Percentiles rank a stretch among this genome's conserved stretches.
phyloP scores from a whole-genome alignment of 2,797 vertebrate genomes.

The Xenopus petersii region DNA sequence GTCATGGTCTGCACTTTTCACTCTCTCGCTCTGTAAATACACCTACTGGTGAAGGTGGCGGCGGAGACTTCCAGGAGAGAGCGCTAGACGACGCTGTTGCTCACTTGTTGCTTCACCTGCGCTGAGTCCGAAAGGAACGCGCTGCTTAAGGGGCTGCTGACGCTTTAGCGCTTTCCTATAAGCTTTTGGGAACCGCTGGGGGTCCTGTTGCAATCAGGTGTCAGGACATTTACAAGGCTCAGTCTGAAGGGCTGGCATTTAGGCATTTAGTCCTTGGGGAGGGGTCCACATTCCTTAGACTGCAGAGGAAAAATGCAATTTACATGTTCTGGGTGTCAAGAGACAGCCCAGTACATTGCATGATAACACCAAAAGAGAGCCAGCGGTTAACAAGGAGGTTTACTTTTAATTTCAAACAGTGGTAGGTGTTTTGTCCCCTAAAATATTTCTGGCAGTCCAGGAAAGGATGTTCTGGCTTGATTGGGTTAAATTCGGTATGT shows the following conservation, averaged over 20 bases:
- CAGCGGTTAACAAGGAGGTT: background rate
- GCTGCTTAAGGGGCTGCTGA: background rate
- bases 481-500: too few species aligned
- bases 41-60: too few species aligned
- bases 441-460: too few species aligned
- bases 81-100: slow-evolving; percentile 55
- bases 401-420: too few species aligned
- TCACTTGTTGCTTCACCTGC: slow-evolving; percentile 49
- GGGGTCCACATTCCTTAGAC: slow-evolving; percentile 25
- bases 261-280: slow-evolving; percentile 16
- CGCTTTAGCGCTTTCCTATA: background rate
- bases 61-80: too few species aligned
- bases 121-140: background rate
- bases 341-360: background rate
- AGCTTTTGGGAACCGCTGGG: slow-evolving; percentile 14
- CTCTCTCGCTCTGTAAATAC: too few species aligned
- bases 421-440: too few species aligned
- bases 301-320: slow-evolving; percentile 8
- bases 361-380: background rate
- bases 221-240: slow-evolving; percentile 25
- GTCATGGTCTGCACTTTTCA: too few species aligned
- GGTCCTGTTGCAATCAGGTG: slow-evolving; percentile 22
- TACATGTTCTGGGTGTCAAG: slow-evolving; percentile 2
- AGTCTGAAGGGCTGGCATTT: slow-evolving; percentile 14
- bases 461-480: too few species aligned